Evolutionary conservation across 2,113 vertebrate genomes (phyloP).

Genomic region (Drymodes brunneopygia): DNA sequence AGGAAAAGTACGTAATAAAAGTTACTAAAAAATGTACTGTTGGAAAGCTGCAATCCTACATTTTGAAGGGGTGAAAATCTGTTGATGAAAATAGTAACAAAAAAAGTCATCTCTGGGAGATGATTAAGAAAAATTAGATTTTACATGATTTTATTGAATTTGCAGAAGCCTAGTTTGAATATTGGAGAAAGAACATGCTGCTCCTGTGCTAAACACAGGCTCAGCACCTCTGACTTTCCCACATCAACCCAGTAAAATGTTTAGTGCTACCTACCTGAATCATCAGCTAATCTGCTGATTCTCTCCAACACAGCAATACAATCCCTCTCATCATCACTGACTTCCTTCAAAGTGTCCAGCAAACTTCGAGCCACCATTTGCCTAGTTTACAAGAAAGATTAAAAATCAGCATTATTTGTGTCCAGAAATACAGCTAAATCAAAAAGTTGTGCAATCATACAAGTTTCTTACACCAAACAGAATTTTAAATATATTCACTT

Average conservation of each 20-base stretch:
- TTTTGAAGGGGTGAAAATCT: not conserved
- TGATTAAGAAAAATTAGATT: not conserved
- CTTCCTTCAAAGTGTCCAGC: slow-evolving; percentile 88
- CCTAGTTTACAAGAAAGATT: slow-evolving; percentile 66
- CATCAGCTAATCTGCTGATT: slow-evolving; percentile 86
- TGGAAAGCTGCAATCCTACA: not conserved
- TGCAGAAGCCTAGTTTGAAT: not conserved
- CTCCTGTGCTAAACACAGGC: not conserved
- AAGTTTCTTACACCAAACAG: not conserved
- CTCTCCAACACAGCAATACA: slow-evolving; percentile 86
- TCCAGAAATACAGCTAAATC: not conserved
- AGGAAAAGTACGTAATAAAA: not conserved
- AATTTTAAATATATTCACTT: not conserved
- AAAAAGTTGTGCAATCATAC: not conserved
- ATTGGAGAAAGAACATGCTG: not conserved
- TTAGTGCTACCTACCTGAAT: slow-evolving; percentile 78
- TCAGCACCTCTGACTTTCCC: not conserved
- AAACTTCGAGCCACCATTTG: slow-evolving; percentile 93
- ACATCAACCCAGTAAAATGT: not conserved
- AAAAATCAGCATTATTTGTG: slow-evolving; percentile 17
- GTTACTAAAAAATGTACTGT: not conserved
- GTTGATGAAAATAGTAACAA: not conserved
- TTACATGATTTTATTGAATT: not conserved
- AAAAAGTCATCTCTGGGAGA: not conserved
- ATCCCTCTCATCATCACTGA: slow-evolving; percentile 87